Evolutionary conservation across 2,797 vertebrate species (phyloP).

Genomic region (Schizopygopsis malacanthus): DNA sequence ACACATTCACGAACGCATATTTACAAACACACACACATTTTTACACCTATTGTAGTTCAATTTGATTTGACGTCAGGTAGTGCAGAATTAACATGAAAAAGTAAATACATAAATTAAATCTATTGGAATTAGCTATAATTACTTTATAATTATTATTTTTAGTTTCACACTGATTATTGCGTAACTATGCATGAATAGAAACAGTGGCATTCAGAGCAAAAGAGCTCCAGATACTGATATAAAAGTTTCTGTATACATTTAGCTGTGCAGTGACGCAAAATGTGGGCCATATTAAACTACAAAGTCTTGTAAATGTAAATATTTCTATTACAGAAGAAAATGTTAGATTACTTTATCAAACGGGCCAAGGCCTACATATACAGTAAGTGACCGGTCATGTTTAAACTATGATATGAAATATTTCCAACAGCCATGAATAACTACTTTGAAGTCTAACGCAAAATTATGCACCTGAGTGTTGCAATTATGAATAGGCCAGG

Average conservation of each 20-base stretch:
- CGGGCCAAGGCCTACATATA: neutral
- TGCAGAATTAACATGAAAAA: neutral
- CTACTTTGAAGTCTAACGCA: neutral
- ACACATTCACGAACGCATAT: neutral
- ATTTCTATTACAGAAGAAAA: slow-evolving; percentile 17
- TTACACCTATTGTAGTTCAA: neutral
- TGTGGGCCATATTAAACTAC: neutral
- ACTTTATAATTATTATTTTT: neutral
- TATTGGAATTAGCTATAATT: neutral
- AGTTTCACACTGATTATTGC: neutral
- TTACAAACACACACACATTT: neutral
- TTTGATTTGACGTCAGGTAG: neutral
- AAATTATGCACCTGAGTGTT: neutral
- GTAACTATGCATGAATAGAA: neutral
- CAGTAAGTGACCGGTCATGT: neutral
- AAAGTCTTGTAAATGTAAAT: slow-evolving; percentile 19
- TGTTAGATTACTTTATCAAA: slow-evolving; percentile 22
- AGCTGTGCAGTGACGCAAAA: neutral
- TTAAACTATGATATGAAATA: neutral
- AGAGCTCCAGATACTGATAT: neutral
- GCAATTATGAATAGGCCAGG: neutral
- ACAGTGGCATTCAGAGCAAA: neutral
- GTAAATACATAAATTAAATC: neutral
- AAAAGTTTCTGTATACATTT: slow-evolving; percentile 6
- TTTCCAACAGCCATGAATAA: neutral